phyloP scores from a whole-genome alignment of 2,113 vertebrate species.

The Hepsetus odoe region DNA sequence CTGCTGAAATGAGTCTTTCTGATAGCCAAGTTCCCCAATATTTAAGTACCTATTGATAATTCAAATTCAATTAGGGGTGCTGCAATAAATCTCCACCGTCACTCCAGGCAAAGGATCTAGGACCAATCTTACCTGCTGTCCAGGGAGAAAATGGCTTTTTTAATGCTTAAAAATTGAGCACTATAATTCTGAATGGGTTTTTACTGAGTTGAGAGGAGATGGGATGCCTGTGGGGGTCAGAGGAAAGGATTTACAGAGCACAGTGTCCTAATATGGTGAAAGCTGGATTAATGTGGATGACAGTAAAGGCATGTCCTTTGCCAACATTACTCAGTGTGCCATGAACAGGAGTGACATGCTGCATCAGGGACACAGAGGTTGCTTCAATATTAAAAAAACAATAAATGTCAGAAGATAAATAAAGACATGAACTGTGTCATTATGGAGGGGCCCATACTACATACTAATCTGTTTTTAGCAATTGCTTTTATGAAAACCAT shows the following conservation, averaged over 20 bases:
- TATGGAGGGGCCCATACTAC: background rate
- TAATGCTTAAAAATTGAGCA: constrained; percentile 4
- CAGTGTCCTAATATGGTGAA: constrained; percentile 18
- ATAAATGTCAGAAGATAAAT: background rate
- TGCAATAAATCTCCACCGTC: constrained; percentile 23
- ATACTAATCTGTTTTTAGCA: background rate
- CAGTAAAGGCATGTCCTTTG: background rate
- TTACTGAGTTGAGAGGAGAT: background rate
- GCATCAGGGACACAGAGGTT: background rate
- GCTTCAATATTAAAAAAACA: constrained; percentile 3
- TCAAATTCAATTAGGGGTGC: constrained; percentile 29
- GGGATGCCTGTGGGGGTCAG: background rate
- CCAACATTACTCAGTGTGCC: background rate
- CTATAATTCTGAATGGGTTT: constrained; percentile 22
- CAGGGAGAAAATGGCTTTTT: constrained; percentile 37
- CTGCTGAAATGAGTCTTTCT: constrained; percentile 26
- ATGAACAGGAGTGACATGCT: background rate
- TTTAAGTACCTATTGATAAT: constrained; percentile 38
- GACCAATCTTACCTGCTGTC: constrained; percentile 17
- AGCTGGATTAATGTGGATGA: constrained; percentile 9
- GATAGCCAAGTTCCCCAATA: constrained; percentile 16
- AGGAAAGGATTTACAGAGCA: constrained; percentile 24
- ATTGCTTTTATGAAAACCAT: background rate
- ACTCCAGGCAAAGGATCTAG: constrained; percentile 1
- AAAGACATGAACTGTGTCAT: background rate